phyloP scores from a whole-genome alignment of 1,140 invertebrate genomes.

The Zaprionus inermis region DNA sequence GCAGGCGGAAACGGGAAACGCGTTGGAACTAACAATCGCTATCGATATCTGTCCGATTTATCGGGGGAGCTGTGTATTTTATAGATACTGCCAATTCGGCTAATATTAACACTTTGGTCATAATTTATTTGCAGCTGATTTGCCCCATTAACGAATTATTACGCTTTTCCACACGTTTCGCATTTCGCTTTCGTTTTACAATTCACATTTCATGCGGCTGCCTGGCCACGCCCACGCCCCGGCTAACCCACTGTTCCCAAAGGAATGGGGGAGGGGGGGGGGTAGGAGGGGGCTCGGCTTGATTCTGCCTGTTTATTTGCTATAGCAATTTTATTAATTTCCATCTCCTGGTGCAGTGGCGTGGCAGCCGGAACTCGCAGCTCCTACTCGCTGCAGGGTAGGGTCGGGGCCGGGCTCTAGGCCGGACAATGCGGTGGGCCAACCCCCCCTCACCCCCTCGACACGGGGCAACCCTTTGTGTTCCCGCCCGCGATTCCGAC shows the following conservation, averaged over 20 bases:
- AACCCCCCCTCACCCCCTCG: not conserved
- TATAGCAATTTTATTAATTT: constrained; percentile 21
- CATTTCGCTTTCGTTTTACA: constrained; percentile 1
- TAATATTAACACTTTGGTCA: not conserved
- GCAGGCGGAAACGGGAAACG: too few species aligned
- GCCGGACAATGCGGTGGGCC: constrained; percentile 8
- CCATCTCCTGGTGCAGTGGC: constrained; percentile 5
- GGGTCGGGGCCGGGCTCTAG: not conserved
- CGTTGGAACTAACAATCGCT: too few species aligned
- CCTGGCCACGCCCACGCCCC: not conserved
- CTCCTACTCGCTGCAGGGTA: constrained; percentile 4
- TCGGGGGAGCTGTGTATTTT: not conserved
- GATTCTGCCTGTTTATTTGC: constrained; percentile 15
- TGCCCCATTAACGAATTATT: constrained; percentile 19
- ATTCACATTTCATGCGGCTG: constrained; percentile 4
- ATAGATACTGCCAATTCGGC: too few species aligned
- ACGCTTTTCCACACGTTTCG: not conserved
- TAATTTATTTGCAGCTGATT: not conserved
- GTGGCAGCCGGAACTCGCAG: constrained; percentile 11
- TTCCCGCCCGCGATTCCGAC: not conserved
- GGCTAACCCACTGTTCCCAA: not conserved
- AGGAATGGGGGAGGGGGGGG: not conserved
- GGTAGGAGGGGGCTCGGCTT: not conserved
- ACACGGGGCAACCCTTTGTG: constrained; percentile 18
- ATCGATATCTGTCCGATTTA: not conserved